phyloP scores from a whole-genome alignment of 2,888 invertebrate genomes.

The Clivina fossor region DNA sequence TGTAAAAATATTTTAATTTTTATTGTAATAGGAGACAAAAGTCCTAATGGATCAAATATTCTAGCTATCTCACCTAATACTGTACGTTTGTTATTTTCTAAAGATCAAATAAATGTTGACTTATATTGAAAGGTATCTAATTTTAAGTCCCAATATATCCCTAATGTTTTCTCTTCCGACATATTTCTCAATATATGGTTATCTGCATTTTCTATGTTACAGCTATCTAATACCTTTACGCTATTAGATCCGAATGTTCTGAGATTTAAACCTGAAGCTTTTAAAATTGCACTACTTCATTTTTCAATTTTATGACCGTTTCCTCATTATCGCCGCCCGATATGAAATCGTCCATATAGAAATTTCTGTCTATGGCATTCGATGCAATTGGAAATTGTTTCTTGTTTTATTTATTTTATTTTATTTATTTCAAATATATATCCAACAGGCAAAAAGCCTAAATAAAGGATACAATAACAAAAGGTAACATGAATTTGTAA shows the following conservation, averaged over 20 bases:
- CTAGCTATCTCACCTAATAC: slow-evolving; percentile 8
- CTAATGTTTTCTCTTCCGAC: too few species aligned
- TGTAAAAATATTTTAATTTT: slow-evolving; percentile 30
- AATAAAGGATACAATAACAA: too few species aligned
- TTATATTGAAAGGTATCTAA: too few species aligned
- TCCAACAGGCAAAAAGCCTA: too few species aligned
- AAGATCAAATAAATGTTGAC: too few species aligned
- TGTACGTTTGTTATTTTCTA: slow-evolving; percentile 20
- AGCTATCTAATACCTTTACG: too few species aligned
- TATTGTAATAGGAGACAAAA: slow-evolving; percentile 25
- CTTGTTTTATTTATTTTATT: too few species aligned
- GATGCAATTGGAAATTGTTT: background rate
- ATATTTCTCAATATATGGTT: too few species aligned
- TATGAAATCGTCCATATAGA: slow-evolving; percentile 27
- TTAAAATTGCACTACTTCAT: background rate
- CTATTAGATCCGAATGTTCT: slow-evolving; percentile 4
- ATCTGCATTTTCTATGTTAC: too few species aligned
- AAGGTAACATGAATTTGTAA: too few species aligned
- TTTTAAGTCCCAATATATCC: too few species aligned
- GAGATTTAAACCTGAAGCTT: background rate
- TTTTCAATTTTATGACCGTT: background rate
- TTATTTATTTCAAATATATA: too few species aligned
- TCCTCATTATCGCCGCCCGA: slow-evolving; percentile 5
- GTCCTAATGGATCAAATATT: slow-evolving; percentile 28
- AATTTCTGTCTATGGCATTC: background rate